Evolutionary conservation across 2,888 invertebrate genomes (phyloP).

Genomic region (Allygus modestus): DNA sequence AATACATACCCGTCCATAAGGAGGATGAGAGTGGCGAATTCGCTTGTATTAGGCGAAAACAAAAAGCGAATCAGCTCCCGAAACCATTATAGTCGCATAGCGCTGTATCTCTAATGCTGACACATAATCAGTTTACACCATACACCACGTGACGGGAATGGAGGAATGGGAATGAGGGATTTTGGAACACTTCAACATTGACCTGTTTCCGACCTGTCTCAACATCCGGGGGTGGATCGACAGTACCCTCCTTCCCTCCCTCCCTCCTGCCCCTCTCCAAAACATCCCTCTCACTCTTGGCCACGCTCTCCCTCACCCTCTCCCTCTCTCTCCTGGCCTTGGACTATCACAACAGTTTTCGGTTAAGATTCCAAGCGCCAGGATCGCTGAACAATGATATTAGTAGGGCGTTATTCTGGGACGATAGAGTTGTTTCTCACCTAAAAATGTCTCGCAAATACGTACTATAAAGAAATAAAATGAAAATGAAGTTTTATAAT

Average conservation of each 20-base stretch:
- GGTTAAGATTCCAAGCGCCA: neutral
- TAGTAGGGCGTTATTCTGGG: no score
- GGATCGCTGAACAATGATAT: no score
- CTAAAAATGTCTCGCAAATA: no score
- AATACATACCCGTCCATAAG: no score
- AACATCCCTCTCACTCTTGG: neutral
- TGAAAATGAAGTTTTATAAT: no score
- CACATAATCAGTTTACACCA: no score
- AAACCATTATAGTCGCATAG: no score
- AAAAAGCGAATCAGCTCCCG: neutral
- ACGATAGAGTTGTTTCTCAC: no score
- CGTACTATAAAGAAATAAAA: no score
- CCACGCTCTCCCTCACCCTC: neutral
- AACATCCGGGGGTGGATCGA: conserved; percentile 8
- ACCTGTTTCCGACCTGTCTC: conserved; percentile 28
- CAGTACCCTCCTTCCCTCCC: neutral
- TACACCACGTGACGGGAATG: neutral
- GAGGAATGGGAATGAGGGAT: neutral
- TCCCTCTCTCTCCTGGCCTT: neutral
- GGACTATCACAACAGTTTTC: neutral
- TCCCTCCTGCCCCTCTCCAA: neutral
- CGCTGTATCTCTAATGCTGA: no score
- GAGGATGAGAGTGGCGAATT: no score
- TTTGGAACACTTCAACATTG: neutral
- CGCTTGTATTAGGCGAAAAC: neutral